Percentiles rank a stretch among this genome's conserved stretches.
Evolutionary conservation across 2,888 invertebrate species (phyloP).

Genomic region (Eremobia ochroleuca): DNA sequence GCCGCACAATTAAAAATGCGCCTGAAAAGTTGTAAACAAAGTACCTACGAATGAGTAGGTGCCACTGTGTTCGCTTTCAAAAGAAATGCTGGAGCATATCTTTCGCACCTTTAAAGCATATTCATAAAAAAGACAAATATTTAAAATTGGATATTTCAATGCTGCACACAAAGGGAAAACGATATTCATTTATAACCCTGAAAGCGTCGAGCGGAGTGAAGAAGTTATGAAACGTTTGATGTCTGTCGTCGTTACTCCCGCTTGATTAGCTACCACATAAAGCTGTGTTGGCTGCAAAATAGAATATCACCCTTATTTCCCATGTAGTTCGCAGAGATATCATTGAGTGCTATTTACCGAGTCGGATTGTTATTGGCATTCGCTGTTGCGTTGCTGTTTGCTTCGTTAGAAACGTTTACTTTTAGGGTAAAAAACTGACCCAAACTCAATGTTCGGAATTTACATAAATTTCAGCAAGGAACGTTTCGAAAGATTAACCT

Average conservation of each 20-base stretch:
- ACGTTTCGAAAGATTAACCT: not conserved
- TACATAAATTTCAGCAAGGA: not conserved
- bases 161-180: slow-evolving; percentile 27
- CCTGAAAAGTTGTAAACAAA: not conserved
- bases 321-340: slow-evolving; percentile 56
- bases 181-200: slow-evolving; percentile 47
- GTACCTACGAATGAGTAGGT: not conserved
- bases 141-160: slow-evolving; percentile 24
- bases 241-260: slow-evolving; percentile 61
- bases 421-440: not conserved
- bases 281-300: slow-evolving; percentile 49
- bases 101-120: not conserved
- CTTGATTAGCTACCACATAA: slow-evolving; percentile 63
- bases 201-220: slow-evolving; percentile 36
- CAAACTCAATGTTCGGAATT: not conserved
- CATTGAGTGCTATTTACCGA: slow-evolving; percentile 39
- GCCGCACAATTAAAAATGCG: not conserved
- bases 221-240: slow-evolving; percentile 68
- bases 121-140: not conserved
- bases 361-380: slow-evolving; percentile 23
- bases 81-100: not conserved
- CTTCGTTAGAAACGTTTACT: not conserved
- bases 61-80: not conserved
- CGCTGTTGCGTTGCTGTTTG: not conserved
- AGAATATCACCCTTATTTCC: slow-evolving; percentile 61